Evolutionary conservation across 1,140 invertebrate species (phyloP).

Genomic region (Trissolcus basalis): DNA sequence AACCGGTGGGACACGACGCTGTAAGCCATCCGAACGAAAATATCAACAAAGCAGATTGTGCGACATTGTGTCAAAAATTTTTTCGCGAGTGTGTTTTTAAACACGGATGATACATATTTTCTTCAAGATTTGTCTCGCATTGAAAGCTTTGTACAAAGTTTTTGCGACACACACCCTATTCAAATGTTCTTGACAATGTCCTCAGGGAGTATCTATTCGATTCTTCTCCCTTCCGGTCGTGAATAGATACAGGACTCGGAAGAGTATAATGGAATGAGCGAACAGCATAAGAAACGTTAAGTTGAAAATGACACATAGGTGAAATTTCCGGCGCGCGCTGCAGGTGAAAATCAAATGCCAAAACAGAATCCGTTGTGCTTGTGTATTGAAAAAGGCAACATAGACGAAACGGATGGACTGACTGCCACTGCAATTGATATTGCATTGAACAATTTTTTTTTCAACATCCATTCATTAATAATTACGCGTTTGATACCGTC

Average conservation of each 20-base stretch:
- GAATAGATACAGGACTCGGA: conserved; percentile 29
- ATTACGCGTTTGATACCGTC: conserved; percentile 31
- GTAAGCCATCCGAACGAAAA: too few species aligned
- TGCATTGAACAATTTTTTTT: conserved; percentile 22
- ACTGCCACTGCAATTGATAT: conserved; percentile 20
- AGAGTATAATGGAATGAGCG: conserved; percentile 40
- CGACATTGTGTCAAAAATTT: too few species aligned
- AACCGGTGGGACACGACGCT: too few species aligned
- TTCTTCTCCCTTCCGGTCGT: conserved; percentile 49
- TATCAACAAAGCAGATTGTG: too few species aligned
- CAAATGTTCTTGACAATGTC: conserved; percentile 58
- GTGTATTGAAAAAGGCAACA: conserved; percentile 45
- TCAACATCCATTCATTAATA: conserved; percentile 39
- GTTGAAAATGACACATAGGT: conserved; percentile 50
- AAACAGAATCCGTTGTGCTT: conserved; percentile 27
- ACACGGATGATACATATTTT: conserved; percentile 5
- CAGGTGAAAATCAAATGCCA: conserved; percentile 54
- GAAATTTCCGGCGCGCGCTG: conserved; percentile 39
- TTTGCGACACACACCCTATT: conserved; percentile 44
- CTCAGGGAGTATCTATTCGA: conserved; percentile 48
- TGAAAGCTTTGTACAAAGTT: conserved; percentile 46
- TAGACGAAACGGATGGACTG: conserved; percentile 17
- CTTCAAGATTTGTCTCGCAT: conserved; percentile 35
- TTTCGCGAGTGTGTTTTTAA: too few species aligned
- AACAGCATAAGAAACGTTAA: conserved; percentile 38